Conservation (phyloP, 1,140 invertebrate species). For the Harpegnathos saltator region DNA sequence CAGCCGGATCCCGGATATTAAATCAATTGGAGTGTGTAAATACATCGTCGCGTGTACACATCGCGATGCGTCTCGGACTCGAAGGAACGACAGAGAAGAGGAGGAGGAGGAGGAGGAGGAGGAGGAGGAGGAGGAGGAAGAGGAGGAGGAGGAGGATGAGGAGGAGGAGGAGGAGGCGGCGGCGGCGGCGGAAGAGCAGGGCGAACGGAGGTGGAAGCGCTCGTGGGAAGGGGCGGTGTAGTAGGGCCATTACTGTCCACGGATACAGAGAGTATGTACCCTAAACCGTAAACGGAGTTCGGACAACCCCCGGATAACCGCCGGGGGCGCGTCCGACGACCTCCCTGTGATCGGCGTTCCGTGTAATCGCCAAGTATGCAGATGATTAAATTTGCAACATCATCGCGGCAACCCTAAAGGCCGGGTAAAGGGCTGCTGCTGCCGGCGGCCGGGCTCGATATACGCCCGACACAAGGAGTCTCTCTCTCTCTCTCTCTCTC, state of each 20-base stretch:
- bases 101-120: no score
- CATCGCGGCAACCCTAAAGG: conserved; percentile 84
- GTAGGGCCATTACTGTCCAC: conserved; percentile 56
- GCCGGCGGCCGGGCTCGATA: conserved; percentile 72
- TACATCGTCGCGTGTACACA: conserved; percentile 34
- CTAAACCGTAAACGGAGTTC: conserved; percentile 74
- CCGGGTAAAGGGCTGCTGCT: conserved; percentile 77
- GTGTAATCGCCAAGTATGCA: conserved; percentile 87
- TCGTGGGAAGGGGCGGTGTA: neutral
- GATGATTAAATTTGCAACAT: conserved; percentile 87
- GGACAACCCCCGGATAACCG: conserved; percentile 66
- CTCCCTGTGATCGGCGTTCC: conserved; percentile 85
- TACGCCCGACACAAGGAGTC: conserved; percentile 74
- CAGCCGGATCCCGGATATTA: conserved; percentile 49
- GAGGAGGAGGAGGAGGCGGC: no score
- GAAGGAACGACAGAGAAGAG: conserved; percentile 29
- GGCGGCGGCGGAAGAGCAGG: neutral
- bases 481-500: conserved; percentile 66
- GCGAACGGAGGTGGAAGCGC: conserved; percentile 13
- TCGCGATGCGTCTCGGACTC: conserved; percentile 33
- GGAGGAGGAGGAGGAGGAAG: no score
- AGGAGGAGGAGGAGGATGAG: no score
- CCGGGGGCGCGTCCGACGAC: conserved; percentile 75
- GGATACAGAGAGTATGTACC: conserved; percentile 71
- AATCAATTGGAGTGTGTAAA: conserved; percentile 55